Percentiles rank a stretch among this genome's conserved stretches.
These are phyloP conservation scores for Neria commutata DNA, from an alignment of 2,888 invertebrate species.

Conservation along the genomic window DNA sequence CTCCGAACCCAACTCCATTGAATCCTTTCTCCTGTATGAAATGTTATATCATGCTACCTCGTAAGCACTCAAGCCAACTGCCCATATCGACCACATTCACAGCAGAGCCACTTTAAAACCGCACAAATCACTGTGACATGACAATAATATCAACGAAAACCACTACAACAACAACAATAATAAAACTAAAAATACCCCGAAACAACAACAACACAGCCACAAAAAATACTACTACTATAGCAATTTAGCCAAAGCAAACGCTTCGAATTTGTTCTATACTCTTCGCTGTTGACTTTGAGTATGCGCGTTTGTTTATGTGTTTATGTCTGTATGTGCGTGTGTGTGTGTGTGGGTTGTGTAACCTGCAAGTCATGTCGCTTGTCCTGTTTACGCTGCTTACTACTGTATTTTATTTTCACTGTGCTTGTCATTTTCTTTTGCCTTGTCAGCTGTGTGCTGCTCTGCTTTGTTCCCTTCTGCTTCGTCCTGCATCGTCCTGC, in stretches of 20 bases:
- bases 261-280: background rate
- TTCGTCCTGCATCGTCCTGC: background rate
- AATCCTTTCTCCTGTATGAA: no score
- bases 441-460: background rate
- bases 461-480: background rate
- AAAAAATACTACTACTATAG: no score
- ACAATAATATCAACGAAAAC: conserved; percentile 26
- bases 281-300: background rate
- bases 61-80: no score
- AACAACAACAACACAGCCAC: no score
- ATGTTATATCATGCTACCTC: background rate
- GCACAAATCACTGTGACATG: conserved; percentile 43
- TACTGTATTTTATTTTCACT: background rate
- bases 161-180: conserved; percentile 19
- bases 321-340: background rate
- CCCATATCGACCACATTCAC: no score
- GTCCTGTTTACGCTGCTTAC: background rate
- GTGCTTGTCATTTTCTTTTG: background rate
- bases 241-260: background rate
- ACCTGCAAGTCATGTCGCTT: background rate
- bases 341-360: background rate
- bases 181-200: no score
- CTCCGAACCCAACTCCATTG: no score
- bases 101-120: conserved; percentile 53
- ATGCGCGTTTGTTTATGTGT: background rate